These are phyloP conservation scores for Porites lobata DNA, from an alignment of 92 coral and sea anemone species.

Conservation along the genomic window DNA sequence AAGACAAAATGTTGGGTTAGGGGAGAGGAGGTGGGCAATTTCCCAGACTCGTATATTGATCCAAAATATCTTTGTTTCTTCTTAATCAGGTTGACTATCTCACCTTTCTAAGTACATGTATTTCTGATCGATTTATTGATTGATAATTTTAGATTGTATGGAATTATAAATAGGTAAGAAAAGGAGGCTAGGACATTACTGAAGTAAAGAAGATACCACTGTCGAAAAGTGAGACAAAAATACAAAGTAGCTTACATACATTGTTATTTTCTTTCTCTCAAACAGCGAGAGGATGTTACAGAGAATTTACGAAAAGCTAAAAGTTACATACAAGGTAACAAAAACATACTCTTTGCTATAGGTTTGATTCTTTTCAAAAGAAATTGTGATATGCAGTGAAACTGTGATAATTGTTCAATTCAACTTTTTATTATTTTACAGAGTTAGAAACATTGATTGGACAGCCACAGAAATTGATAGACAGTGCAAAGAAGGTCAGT, in stretches of 20 bases:
- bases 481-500: constrained; percentile 63
- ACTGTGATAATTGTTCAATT: not conserved
- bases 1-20: too few relatives aligned
- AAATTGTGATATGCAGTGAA: too few relatives aligned
- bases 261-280: not conserved
- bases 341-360: not conserved
- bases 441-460: constrained; percentile 59
- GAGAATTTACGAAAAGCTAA: constrained; percentile 73
- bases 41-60: too few relatives aligned
- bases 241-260: not conserved
- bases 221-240: not conserved
- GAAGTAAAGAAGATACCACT: too few relatives aligned
- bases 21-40: too few relatives aligned
- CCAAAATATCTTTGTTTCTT: too few relatives aligned
- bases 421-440: not conserved
- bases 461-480: constrained; percentile 65
- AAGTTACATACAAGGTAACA: constrained; percentile 68
- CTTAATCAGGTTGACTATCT: too few relatives aligned
- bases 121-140: too few relatives aligned
- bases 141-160: too few relatives aligned
- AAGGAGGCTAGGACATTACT: too few relatives aligned
- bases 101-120: too few relatives aligned
- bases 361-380: not conserved
- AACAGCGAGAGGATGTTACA: constrained; percentile 57
- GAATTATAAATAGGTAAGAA: too few relatives aligned